Conservation (phyloP, 2,797 vertebrate species). For the Anguilla pacifica region DNA sequence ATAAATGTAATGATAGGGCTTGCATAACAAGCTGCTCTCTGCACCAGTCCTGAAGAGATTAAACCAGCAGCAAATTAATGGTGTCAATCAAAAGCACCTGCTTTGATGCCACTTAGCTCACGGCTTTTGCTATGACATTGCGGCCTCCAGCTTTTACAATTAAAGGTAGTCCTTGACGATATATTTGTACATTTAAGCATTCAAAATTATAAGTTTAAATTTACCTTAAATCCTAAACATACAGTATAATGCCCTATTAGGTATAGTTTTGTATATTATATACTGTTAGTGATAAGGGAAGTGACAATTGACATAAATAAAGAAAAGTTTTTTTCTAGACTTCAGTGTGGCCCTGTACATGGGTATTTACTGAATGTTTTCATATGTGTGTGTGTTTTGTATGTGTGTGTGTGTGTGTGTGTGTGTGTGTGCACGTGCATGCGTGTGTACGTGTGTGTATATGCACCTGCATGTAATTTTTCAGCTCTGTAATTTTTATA, state of each 20-base stretch:
- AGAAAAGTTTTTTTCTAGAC: background rate
- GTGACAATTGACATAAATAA: background rate
- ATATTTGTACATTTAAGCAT: background rate
- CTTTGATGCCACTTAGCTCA: background rate
- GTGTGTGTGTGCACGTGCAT: background rate
- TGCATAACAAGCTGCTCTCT: constrained; percentile 56
- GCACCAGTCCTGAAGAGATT: constrained; percentile 63
- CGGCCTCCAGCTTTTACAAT: background rate
- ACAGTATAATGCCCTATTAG: no score
- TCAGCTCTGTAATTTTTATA: background rate
- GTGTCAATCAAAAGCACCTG: constrained; percentile 4
- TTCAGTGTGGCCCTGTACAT: background rate
- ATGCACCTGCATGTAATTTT: background rate
- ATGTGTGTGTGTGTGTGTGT: constrained; percentile 3
- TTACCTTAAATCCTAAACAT: no score
- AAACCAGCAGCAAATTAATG: constrained; percentile 67
- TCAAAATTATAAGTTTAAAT: background rate
- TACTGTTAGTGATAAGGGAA: background rate
- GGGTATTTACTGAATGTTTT: background rate
- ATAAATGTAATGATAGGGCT: constrained; percentile 43
- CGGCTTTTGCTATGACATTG: background rate
- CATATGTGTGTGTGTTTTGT: background rate
- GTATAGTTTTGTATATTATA: no score
- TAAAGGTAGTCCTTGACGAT: background rate
- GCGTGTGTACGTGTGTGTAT: background rate